Evolutionary conservation across 2,113 vertebrate genomes (phyloP).

Genomic region (Epinephelus fuscoguttatus): DNA sequence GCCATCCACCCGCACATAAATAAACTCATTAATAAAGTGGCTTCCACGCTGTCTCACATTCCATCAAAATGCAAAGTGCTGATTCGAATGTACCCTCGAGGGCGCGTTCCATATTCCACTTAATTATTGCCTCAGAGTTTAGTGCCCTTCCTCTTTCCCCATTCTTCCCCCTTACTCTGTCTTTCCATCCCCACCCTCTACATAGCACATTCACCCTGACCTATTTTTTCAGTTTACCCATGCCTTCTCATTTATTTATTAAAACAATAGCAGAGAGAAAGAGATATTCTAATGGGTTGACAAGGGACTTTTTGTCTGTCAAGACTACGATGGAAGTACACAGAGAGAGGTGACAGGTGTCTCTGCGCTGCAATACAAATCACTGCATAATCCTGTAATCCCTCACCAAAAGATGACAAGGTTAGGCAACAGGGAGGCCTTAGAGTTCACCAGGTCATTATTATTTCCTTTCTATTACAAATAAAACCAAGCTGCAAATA

Average conservation of each 20-base stretch:
- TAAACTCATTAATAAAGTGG: constrained; percentile 72
- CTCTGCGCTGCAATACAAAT: constrained; percentile 36
- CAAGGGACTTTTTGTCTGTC: constrained; percentile 37
- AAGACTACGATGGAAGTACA: constrained; percentile 42
- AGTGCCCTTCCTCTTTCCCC: constrained; percentile 23
- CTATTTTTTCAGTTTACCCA: constrained; percentile 48
- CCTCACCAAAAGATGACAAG: constrained; percentile 46
- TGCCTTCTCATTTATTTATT: constrained; percentile 40
- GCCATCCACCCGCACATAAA: constrained; percentile 62
- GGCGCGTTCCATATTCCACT: constrained; percentile 60
- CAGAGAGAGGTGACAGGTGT: constrained; percentile 38
- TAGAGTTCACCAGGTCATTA: constrained; percentile 19
- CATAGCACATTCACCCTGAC: constrained; percentile 40
- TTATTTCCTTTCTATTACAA: not conserved
- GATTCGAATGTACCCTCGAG: constrained; percentile 58
- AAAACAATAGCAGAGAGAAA: constrained; percentile 34
- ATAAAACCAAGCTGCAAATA: constrained; percentile 1
- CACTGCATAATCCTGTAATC: constrained; percentile 44
- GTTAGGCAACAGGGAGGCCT: constrained; percentile 15
- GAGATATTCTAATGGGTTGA: constrained; percentile 33
- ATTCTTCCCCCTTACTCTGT: not conserved
- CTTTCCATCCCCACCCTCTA: not conserved
- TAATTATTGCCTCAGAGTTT: constrained; percentile 63
- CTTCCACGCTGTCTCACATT: constrained; percentile 56
- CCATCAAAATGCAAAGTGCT: constrained; percentile 74